phyloP scores from a whole-genome alignment of 2,888 invertebrate species.

The Leucophenga maculata region DNA sequence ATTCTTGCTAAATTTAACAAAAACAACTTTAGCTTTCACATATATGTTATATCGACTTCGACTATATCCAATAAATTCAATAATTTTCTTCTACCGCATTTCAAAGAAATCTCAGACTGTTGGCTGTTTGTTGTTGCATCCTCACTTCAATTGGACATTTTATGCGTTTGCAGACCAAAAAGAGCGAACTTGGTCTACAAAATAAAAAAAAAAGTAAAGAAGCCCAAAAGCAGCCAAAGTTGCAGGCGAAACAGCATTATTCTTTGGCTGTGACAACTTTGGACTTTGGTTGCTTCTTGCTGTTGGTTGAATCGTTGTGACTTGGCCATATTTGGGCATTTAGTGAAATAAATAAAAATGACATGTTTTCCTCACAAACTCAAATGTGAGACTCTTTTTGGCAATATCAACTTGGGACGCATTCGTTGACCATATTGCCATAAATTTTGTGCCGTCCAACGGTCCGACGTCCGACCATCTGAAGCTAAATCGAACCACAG shows the following conservation, averaged over 20 bases:
- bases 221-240: constrained; percentile 9
- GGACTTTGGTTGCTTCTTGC: neutral
- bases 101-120: constrained; percentile 19
- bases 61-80: neutral
- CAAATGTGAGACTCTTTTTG: constrained; percentile 54
- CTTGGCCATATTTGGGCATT: constrained; percentile 59
- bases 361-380: constrained; percentile 65
- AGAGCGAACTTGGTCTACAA: constrained; percentile 7
- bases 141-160: constrained; percentile 18
- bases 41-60: no score
- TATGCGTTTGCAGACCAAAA: constrained; percentile 19
- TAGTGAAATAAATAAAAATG: constrained; percentile 58
- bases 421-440: constrained; percentile 48
- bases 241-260: neutral
- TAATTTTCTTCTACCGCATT: constrained; percentile 11
- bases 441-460: constrained; percentile 58
- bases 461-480: no score
- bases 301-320: constrained; percentile 15
- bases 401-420: constrained; percentile 40
- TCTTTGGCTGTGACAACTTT: neutral
- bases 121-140: neutral
- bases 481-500: neutral
- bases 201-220: neutral
- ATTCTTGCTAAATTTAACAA: no score
- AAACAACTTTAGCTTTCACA: no score